Conservation (phyloP, 2,888 invertebrate genomes). For the Alentia gelatinosa region DNA sequence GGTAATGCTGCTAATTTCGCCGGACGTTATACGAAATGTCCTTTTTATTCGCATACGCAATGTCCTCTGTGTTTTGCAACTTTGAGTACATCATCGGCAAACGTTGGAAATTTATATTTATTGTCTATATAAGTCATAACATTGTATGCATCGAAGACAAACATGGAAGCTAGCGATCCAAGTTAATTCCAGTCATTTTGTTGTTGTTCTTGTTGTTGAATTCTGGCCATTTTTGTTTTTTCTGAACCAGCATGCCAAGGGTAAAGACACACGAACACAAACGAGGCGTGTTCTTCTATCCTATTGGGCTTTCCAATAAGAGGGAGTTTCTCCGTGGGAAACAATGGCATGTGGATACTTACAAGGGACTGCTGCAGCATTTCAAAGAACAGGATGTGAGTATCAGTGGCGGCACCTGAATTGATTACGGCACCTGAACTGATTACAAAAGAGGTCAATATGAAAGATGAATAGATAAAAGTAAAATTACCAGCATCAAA, state of each 20-base stretch:
- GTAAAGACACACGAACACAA: neutral
- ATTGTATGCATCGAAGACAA: too few species aligned
- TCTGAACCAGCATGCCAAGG: neutral
- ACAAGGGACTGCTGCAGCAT: neutral
- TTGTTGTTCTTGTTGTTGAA: too few species aligned
- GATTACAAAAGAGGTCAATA: neutral
- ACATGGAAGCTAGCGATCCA: too few species aligned
- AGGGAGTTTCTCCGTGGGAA: neutral
- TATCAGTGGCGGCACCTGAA: neutral
- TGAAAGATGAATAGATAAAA: neutral
- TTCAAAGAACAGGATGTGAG: neutral
- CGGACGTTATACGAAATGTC: too few species aligned
- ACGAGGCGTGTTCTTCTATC: constrained; percentile 14
- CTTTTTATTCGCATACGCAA: too few species aligned
- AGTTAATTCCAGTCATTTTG: too few species aligned
- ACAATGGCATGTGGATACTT: neutral
- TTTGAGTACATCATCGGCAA: too few species aligned
- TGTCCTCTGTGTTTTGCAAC: too few species aligned
- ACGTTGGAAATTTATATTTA: too few species aligned
- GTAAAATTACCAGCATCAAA: neutral
- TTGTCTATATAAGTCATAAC: too few species aligned
- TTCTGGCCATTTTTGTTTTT: too few species aligned
- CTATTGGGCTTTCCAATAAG: constrained; percentile 13
- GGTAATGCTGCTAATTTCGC: too few species aligned
- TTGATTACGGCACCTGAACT: neutral